Evolutionary conservation across 2,888 invertebrate genomes (phyloP).

Genomic region (Nowickia ferox): DNA sequence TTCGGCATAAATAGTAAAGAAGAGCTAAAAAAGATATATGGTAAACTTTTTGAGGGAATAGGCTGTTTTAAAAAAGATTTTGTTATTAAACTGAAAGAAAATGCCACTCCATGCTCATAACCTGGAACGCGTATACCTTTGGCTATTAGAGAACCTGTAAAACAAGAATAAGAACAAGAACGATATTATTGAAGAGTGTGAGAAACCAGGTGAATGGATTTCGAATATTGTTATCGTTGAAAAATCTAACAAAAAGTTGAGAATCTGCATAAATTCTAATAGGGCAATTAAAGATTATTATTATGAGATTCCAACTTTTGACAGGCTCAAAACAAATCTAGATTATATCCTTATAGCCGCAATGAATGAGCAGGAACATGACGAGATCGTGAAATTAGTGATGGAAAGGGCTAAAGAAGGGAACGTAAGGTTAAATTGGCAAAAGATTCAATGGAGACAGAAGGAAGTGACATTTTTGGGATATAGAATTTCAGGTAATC

Average conservation of each 20-base stretch:
- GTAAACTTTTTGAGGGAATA: background rate
- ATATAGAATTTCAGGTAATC: conserved; percentile 47
- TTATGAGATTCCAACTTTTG: no score
- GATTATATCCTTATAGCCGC: conserved; percentile 47
- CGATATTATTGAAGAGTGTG: conserved; percentile 36
- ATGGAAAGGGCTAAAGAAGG: background rate
- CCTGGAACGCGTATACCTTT: conserved; percentile 44
- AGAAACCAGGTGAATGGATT: conserved; percentile 24
- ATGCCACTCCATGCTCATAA: conserved; percentile 43
- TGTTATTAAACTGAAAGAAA: conserved; percentile 51
- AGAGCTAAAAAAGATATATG: background rate
- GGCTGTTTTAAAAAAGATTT: conserved; percentile 5
- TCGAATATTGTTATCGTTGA: conserved; percentile 64
- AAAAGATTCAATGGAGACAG: conserved; percentile 10
- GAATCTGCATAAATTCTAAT: conserved; percentile 51
- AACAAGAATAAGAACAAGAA: conserved; percentile 28
- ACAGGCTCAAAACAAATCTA: no score
- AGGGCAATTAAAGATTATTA: no score
- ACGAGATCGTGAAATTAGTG: background rate
- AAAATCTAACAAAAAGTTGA: conserved; percentile 53
- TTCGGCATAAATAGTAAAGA: background rate
- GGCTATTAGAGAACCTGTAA: conserved; percentile 33
- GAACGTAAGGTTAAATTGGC: conserved; percentile 23
- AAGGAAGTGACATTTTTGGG: conserved; percentile 49
- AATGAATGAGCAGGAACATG: conserved; percentile 4